Evolutionary conservation across 2,888 invertebrate genomes (phyloP), one percentile per base, ranked within the genome.

Genomic region (Atethmia centrago): DNA sequence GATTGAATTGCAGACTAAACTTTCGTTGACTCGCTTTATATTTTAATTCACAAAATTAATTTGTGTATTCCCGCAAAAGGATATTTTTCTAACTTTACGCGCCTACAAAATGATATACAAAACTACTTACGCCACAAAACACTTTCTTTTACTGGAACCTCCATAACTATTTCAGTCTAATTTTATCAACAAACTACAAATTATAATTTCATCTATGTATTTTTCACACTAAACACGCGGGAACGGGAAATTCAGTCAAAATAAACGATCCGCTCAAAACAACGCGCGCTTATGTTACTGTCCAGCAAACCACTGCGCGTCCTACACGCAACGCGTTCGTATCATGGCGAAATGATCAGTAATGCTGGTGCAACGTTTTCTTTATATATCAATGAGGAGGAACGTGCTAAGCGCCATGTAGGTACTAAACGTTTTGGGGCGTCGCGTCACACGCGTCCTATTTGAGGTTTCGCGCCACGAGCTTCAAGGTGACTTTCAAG

Each of bases 91-190:
- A 49, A 14, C 14, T 21, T 16, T 28, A 70, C 5, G 19, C n/a
- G 28, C 45, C 2, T 1, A 19, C 10, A 45, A 53, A 14, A 45
- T 7, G 0, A 16, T 77, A 67, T 19, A 19, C 19, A 67, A 62
- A 65, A 78, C 1, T 55, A 97, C 97, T 97, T 93, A 97, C 97
- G 95, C 92, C 97, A 97, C 84, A 97, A 93, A 86, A 97, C 87
- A 90, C 96, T 97, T 92, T 97, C 97, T 88, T 90, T 96, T 1
- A 97, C 97, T 51, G 96, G 96, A 83, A 97, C 96, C 87, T 97
- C 97, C 94, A 97, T 96, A 12, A 19, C 19, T 47, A 81, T 88
- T 84, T 51, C 21, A 49, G 25, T 42, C 14, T 61, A 56, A 51
- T 19, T 61, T 42, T 16, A 25, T 40, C 36, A 28, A 42, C 2